Base-by-base conservation (phyloP, 64 coral and sea anemone species). In the Pocillopora damicornis region DNA sequence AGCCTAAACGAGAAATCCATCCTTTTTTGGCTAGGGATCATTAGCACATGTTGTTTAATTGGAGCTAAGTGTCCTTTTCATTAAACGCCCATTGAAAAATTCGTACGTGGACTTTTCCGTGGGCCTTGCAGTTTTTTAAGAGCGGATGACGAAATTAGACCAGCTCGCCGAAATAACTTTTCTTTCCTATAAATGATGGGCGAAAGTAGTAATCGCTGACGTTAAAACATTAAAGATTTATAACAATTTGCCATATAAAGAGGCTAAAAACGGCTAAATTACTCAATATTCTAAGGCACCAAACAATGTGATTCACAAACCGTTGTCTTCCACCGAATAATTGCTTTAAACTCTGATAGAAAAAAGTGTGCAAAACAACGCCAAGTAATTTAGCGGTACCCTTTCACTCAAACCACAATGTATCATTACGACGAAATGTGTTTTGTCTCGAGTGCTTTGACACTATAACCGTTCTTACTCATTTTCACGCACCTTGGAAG, bases 21-120 rank as follows among this genome's bases (percentile, higher is more conserved):
- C 38, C 65, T 85, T 58, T 20, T 73, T 26, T 72, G 38, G 62
- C 67, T 7, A 35, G 86, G 65, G 79, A 66, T 89, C 79, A 95
- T 95, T 95, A 92, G 86, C 90, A 95, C 94, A 93, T 97, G 94
- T 88, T 80, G 81, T 90, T 97, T 97, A 97, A 97, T 97, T 97
- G 94, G 83, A 77, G 56, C 91, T 93, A 97, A 97, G 91, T 93
- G 88, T 67, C 42, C 80, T 89, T 93, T 89, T 88, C 62, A 90
- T 90, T 90, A 77, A 77, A 74, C 69, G 45, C 67, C 81, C 90
- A 77, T 94, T 90, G 88, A 94, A 94, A 86, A 79, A 34, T 63
- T 67, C 78, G 74, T 90, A 87, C 86, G 75, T 90, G 56, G 13
- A 35, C 20, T 61, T 62, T 61, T 42, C 72, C 18, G 59, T 69